Conservation (phyloP, 1,140 invertebrate genomes). For the Mylabris phalerata region DNA sequence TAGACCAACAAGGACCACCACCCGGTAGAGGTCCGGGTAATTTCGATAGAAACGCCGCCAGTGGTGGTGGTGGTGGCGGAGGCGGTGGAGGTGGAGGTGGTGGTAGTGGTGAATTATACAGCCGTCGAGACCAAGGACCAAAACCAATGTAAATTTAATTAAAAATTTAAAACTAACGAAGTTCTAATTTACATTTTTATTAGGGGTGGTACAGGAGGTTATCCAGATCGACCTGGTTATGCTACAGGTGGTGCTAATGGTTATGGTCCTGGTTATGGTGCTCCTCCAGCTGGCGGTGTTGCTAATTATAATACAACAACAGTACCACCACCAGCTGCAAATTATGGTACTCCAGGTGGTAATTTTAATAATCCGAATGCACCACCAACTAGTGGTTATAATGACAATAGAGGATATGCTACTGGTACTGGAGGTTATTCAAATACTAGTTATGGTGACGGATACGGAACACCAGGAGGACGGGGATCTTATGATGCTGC, state of each 20-base stretch:
- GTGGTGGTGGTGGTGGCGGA: conserved; percentile 2
- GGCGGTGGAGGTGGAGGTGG: conserved; percentile 8
- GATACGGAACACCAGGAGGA: conserved; percentile 7
- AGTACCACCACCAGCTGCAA: conserved; percentile 8
- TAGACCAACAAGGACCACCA: conserved; percentile 17
- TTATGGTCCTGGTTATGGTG: conserved; percentile 16
- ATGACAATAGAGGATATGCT: conserved; percentile 9
- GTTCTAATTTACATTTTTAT: not conserved
- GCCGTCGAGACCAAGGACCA: conserved; percentile 32
- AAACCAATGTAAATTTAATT: conserved; percentile 34
- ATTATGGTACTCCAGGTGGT: not conserved
- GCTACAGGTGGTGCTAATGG: conserved; percentile 13
- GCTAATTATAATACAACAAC: not conserved
- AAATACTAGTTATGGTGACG: not conserved
- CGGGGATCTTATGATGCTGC: conserved; percentile 27
- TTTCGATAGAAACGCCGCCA: not conserved
- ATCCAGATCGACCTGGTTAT: conserved; percentile 13
- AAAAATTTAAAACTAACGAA: not conserved
- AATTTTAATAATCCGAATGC: not conserved
- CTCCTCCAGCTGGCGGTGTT: conserved; percentile 14
- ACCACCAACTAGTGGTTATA: not conserved
- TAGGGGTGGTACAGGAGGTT: conserved; percentile 18
- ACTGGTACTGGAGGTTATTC: not conserved
- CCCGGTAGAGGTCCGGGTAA: conserved; percentile 8
- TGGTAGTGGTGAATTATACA: conserved; percentile 30